These are phyloP conservation scores for Protobothrops mucrosquamatus DNA, from an alignment of 2,113 vertebrate genomes.

Conservation along the genomic window DNA sequence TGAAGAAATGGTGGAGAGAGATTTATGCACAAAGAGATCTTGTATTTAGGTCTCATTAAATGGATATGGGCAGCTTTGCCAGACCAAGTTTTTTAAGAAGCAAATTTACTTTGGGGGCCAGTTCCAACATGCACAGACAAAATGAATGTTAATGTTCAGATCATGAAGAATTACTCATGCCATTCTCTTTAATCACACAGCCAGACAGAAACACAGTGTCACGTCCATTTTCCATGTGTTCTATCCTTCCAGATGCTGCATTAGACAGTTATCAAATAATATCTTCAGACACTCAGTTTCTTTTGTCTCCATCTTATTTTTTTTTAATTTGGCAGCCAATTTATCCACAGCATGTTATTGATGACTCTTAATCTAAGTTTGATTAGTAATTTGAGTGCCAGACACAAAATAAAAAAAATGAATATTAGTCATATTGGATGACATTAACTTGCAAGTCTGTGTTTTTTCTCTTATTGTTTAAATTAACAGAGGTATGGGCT, in stretches of 20 bases:
- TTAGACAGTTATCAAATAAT: slow-evolving; percentile 8
- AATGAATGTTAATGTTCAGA: neutral
- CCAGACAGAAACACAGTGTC: neutral
- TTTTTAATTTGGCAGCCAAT: neutral
- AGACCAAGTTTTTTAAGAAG: neutral
- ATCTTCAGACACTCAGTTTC: neutral
- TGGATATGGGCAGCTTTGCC: neutral
- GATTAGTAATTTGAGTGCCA: neutral
- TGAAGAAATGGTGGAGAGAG: neutral
- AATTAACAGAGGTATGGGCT: neutral
- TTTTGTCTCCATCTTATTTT: neutral
- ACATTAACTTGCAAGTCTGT: neutral
- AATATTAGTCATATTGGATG: neutral
- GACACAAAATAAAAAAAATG: neutral
- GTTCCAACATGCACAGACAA: neutral
- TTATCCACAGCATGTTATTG: neutral
- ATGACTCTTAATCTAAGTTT: neutral
- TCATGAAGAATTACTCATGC: neutral
- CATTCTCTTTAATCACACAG: neutral
- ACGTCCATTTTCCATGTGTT: slow-evolving; percentile 1
- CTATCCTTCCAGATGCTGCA: neutral
- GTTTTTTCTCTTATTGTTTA: neutral
- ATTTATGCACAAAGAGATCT: neutral
- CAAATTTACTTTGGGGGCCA: neutral
- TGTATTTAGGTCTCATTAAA: slow-evolving; percentile 7